Evolutionary conservation across 1,140 invertebrate genomes (phyloP).

Genomic region (Brachionus paranguensis): DNA sequence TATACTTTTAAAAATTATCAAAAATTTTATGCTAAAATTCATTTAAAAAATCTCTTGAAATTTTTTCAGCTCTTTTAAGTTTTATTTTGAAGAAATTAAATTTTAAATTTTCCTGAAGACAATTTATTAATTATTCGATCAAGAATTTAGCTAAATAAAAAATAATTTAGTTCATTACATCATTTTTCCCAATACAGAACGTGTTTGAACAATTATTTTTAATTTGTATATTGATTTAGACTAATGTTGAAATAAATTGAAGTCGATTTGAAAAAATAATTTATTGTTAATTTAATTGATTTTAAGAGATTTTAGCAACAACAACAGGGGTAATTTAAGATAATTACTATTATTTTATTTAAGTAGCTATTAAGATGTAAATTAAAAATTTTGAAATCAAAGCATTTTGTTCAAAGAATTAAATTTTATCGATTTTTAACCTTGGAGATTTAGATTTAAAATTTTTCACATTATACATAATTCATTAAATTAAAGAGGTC

Average conservation of each 20-base stretch:
- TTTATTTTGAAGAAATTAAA: neutral
- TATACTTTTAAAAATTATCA: neutral
- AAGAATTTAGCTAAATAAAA: neutral
- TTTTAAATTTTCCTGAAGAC: neutral
- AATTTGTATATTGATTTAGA: neutral
- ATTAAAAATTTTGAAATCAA: neutral
- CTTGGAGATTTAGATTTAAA: neutral
- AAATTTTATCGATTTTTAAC: neutral
- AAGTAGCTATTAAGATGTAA: constrained; percentile 16
- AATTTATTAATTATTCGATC: neutral
- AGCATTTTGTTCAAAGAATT: neutral
- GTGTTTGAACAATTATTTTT: neutral
- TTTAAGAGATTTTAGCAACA: neutral
- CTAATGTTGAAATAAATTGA: neutral
- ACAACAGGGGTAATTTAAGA: neutral
- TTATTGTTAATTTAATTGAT: constrained; percentile 9
- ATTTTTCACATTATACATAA: neutral
- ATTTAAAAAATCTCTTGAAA: neutral
- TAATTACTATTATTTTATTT: neutral
- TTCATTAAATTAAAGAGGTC: neutral
- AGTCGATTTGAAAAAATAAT: neutral
- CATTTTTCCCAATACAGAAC: neutral
- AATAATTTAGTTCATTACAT: neutral
- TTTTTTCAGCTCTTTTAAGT: neutral
- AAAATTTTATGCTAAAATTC: too few species aligned